A percentile compares a stretch with the other conserved stretches of the same genome.
Evolutionary conservation across 1,140 invertebrate genomes (phyloP).

Genomic region (Ganaspis sp.): DNA sequence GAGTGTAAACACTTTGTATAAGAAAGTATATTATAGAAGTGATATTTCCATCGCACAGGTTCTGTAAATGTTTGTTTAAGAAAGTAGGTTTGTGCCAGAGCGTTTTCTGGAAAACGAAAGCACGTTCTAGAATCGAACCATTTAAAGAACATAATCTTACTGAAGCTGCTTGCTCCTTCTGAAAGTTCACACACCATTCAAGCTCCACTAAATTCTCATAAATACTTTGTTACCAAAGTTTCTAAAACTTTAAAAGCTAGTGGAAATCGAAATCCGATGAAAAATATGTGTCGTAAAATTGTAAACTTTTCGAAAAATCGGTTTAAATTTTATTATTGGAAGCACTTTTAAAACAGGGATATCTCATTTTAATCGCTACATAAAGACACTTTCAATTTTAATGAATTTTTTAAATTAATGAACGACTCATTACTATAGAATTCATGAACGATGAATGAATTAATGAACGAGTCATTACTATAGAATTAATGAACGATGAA

Average conservation of each 20-base stretch:
- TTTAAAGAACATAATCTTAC: slow-evolving; percentile 12
- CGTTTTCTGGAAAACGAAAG: slow-evolving; percentile 21
- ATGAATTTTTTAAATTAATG: too few species aligned
- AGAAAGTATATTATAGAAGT: background rate
- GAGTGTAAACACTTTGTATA: background rate
- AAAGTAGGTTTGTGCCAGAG: slow-evolving; percentile 10
- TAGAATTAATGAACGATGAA: too few species aligned
- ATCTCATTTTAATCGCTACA: too few species aligned
- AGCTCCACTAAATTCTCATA: background rate
- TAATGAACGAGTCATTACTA: too few species aligned
- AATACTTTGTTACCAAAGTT: too few species aligned
- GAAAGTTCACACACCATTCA: background rate
- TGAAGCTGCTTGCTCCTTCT: slow-evolving; percentile 6
- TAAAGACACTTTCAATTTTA: too few species aligned
- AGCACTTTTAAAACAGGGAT: too few species aligned
- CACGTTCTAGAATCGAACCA: slow-evolving; percentile 15
- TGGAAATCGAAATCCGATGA: background rate
- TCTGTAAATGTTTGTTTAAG: slow-evolving; percentile 26
- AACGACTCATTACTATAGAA: too few species aligned
- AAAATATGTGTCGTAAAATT: too few species aligned
- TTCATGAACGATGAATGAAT: too few species aligned
- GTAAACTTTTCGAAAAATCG: too few species aligned
- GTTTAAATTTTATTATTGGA: too few species aligned
- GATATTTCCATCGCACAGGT: slow-evolving; percentile 2
- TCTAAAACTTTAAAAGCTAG: background rate